Base-by-base conservation (phyloP, 2,797 vertebrate species). In the Tympanoctomys barrerae region DNA sequence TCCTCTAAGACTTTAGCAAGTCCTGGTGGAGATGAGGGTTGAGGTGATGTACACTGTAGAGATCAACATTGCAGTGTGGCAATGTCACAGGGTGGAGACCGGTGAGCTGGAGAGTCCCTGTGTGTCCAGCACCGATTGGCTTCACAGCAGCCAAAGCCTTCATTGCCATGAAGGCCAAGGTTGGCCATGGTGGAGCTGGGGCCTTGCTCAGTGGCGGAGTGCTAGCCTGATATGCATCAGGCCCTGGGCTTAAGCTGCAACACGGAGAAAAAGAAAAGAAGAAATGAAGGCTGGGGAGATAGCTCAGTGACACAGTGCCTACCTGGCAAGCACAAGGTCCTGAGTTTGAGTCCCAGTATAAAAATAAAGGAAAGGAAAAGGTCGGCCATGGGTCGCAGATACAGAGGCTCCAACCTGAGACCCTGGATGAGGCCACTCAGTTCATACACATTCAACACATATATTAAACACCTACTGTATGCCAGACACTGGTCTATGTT, bases 11-110 rank as follows among this genome's bases (percentile, higher is more conserved):
- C 46, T 89, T 96, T 66, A 0, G 0, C 61, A 96, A 78, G 68
- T 86, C 57, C 90, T 78, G 39, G 64, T 73, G 46, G 87, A 90
- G 64, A 75, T 64, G 68, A 75, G 89, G 95, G 73, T 87, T 81
- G 85, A 95, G 85, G 79, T 84, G 26, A 39, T 31, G 73, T 90
- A 13, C 80, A 77, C 79, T 95, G 71, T 64, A 71, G 54, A 94
- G 52, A 88, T 79, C 57, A 79, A 85, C 70, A 64, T 22, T 66
- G 49, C 84, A 61, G 66, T n/a, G 9, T 75, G 68, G 24, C 79
- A 42, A 57, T 33, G 62, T 54, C 28, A 24, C 0, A 2, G 90
- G 73, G 89, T 83, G 62, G 94, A 90, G 77, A n/a, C 36, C 18
- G 3, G 10, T 4, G 36, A 78, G 81, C 4, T 61, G 71, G 85